Conservation (phyloP, 2,797 vertebrate genomes). For the Hyperoplus lanceolatus region DNA sequence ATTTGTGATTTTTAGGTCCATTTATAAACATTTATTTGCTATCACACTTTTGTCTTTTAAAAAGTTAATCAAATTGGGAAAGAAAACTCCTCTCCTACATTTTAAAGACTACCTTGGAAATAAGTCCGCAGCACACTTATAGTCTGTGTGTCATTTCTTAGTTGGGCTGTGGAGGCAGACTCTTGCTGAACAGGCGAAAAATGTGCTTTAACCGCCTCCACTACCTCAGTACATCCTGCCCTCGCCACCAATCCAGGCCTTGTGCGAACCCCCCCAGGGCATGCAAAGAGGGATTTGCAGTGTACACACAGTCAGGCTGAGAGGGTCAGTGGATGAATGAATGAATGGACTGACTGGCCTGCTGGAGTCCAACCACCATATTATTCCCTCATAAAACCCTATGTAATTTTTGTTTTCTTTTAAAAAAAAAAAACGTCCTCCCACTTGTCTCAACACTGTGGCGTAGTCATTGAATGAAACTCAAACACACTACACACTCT, state of each 20-base stretch:
- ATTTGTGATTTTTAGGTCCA: not conserved
- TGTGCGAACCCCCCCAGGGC: slow-evolving; percentile 71
- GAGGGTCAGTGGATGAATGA: slow-evolving; percentile 33
- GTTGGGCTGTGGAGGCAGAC: slow-evolving; percentile 19
- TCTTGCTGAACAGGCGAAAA: slow-evolving; percentile 84
- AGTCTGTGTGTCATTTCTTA: slow-evolving; percentile 3
- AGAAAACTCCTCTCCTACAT: not conserved
- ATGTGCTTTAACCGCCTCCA: slow-evolving; percentile 46
- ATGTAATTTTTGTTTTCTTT: not conserved
- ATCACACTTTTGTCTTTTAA: not conserved
- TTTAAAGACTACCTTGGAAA: not conserved
- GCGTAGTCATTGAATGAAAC: not conserved
- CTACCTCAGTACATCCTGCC: slow-evolving; percentile 51
- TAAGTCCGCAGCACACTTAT: not conserved
- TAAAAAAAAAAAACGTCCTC: not conserved
- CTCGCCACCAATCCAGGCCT: slow-evolving; percentile 42
- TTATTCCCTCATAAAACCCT: not conserved
- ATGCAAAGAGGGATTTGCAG: slow-evolving; percentile 84
- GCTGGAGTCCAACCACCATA: not conserved
- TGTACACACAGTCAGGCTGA: slow-evolving; percentile 76
- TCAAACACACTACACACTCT: not conserved
- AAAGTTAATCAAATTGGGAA: no score
- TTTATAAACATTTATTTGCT: not conserved
- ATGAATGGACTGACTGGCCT: slow-evolving; percentile 23
- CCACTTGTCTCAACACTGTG: not conserved